Percentiles rank a stretch among this genome's conserved stretches.
Conservation (phyloP, 2,113 vertebrate species). For the Climacteris rufus region DNA sequence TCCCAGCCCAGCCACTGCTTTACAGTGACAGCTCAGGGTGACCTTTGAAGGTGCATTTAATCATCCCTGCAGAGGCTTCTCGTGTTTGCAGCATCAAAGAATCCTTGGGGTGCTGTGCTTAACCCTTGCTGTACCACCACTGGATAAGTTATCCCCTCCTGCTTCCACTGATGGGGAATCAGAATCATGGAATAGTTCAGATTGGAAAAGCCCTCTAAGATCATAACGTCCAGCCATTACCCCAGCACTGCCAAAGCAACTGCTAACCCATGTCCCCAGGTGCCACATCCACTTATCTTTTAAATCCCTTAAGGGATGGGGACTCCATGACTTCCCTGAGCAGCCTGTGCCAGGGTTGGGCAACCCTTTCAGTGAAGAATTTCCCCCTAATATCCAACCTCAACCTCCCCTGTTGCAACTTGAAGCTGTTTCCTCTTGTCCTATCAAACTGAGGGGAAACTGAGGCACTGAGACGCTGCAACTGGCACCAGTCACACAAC, state of each 20-base stretch:
- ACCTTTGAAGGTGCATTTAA: neutral
- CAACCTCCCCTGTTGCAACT: no score
- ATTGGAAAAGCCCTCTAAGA: neutral
- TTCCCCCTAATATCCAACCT: neutral
- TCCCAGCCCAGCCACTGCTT: neutral
- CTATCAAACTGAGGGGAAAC: neutral
- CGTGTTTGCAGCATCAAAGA: neutral
- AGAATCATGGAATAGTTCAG: neutral
- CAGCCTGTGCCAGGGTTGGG: neutral
- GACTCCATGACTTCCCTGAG: neutral
- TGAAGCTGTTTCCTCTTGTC: neutral
- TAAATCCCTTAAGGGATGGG: neutral
- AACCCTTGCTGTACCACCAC: neutral
- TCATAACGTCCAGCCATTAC: neutral
- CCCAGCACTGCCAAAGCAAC: neutral
- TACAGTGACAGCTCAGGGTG: neutral
- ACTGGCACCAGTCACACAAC: fast-evolving
- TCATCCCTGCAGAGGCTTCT: neutral
- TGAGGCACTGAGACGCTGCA: neutral
- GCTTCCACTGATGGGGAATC: neutral
- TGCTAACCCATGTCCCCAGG: neutral
- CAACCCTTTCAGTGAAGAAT: neutral
- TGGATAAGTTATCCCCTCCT: fast-evolving
- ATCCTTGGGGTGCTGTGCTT: neutral
- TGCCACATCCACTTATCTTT: neutral